These are phyloP conservation scores for Ceyx melanurus DNA, from an alignment of 2,113 vertebrate genomes.

Conservation along the genomic window DNA sequence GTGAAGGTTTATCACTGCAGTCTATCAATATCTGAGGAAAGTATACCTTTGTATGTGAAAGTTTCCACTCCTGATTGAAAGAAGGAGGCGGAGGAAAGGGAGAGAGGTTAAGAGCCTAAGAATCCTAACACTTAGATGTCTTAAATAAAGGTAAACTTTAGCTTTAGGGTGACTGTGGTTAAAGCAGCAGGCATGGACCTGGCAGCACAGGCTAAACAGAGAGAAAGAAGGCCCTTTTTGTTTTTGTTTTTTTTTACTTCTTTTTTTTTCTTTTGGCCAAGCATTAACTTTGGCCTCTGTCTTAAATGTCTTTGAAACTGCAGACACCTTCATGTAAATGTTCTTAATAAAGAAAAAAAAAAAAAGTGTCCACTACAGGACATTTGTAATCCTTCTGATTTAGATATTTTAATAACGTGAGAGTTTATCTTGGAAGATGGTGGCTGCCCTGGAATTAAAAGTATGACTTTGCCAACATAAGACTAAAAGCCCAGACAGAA, in stretches of 20 bases:
- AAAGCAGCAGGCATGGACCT: conserved; percentile 19
- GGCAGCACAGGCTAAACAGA: neutral
- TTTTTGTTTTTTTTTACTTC: neutral
- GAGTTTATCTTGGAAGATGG: conserved; percentile 60
- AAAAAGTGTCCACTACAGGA: neutral
- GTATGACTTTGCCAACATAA: neutral
- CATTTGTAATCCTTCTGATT: conserved; percentile 59
- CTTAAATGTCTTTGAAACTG: conserved; percentile 49
- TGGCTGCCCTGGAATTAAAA: conserved; percentile 56
- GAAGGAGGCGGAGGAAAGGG: neutral
- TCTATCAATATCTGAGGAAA: neutral
- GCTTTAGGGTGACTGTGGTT: conserved; percentile 26
- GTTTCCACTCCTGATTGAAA: conserved; percentile 9
- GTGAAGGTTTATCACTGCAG: neutral
- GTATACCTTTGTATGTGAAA: neutral
- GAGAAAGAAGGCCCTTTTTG: neutral
- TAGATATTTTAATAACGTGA: conserved; percentile 58
- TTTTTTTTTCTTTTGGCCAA: neutral
- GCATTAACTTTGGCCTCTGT: neutral
- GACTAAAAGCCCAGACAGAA: conserved; percentile 29
- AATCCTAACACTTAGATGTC: neutral
- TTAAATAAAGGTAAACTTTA: conserved; percentile 53
- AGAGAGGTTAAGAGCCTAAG: neutral
- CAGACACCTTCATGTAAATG: conserved; percentile 53
- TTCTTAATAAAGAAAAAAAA: conserved; percentile 38